Percentiles rank a stretch among this genome's conserved stretches.
phyloP scores from a whole-genome alignment of 2,797 vertebrate genomes.

The Meriones psammophilus region DNA sequence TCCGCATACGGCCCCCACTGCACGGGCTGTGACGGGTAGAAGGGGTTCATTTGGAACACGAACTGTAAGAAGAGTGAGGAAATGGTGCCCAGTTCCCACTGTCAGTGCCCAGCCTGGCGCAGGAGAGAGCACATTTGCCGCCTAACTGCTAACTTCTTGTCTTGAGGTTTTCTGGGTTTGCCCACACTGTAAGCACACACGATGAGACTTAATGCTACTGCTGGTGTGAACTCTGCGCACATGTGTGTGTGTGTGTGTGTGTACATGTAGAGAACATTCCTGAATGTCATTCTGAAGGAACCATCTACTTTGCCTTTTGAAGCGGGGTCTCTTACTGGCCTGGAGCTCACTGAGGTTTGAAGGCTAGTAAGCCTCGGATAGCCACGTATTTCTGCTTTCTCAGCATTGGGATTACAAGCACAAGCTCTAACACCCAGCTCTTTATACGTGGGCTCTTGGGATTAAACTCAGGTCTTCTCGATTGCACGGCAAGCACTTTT shows the following conservation, averaged over 20 bases:
- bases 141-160: neutral
- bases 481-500: neutral
- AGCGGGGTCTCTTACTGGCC: neutral
- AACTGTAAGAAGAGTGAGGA: neutral
- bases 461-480: neutral
- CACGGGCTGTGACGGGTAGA: fast-evolving
- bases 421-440: neutral
- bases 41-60: neutral
- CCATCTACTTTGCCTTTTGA: neutral
- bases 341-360: neutral
- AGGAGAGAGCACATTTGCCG: neutral
- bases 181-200: neutral
- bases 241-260: neutral
- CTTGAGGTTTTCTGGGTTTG: neutral
- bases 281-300: neutral
- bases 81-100: neutral
- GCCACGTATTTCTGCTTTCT: neutral
- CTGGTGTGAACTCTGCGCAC: neutral
- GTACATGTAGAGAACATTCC: neutral
- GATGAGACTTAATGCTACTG: neutral
- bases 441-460: neutral
- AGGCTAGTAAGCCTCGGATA: neutral
- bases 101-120: neutral
- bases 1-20: neutral
- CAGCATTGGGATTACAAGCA: neutral